Percentiles rank a stretch among this genome's conserved stretches.
phyloP scores from a whole-genome alignment of 2,888 invertebrate species.

The Osedax frankpressi region DNA sequence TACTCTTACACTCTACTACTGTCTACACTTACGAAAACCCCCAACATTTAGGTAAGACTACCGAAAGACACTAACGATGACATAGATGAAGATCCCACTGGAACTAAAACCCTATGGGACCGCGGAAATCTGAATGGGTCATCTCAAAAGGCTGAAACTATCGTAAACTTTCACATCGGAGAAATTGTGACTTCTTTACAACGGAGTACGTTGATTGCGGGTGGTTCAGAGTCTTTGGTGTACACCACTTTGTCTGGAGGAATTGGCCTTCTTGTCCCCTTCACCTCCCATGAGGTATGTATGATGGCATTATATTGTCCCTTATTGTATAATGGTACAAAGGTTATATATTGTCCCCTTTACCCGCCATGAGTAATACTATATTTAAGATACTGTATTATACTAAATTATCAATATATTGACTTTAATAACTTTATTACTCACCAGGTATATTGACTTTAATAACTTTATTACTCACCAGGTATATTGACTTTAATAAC shows the following conservation, averaged over 20 bases:
- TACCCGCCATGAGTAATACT: too few species aligned
- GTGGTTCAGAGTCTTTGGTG: conserved; percentile 86
- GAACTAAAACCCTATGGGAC: conserved; percentile 89
- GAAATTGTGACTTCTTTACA: conserved; percentile 90
- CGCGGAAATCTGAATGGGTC: conserved; percentile 81
- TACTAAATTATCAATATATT: too few species aligned
- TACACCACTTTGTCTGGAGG: conserved; percentile 80
- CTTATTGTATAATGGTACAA: too few species aligned
- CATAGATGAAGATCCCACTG: conserved; percentile 97
- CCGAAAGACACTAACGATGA: conserved; percentile 87
- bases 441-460: too few species aligned
- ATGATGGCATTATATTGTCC: too few species aligned
- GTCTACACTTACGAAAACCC: neutral
- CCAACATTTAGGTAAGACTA: conserved; percentile 35
- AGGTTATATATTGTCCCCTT: too few species aligned
- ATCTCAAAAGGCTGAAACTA: conserved; percentile 83
- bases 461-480: too few species aligned
- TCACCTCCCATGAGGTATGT: conserved; percentile 45
- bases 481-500: too few species aligned
- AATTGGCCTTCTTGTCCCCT: conserved; percentile 46
- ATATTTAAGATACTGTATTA: too few species aligned
- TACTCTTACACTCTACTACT: neutral
- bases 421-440: too few species aligned
- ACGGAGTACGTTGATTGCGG: conserved; percentile 87
- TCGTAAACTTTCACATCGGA: conserved; percentile 85